Percentiles rank a stretch among this genome's conserved stretches.
These are phyloP conservation scores for Calephelis nemesis DNA, from an alignment of 1,140 invertebrate species.

Conservation along the genomic window DNA sequence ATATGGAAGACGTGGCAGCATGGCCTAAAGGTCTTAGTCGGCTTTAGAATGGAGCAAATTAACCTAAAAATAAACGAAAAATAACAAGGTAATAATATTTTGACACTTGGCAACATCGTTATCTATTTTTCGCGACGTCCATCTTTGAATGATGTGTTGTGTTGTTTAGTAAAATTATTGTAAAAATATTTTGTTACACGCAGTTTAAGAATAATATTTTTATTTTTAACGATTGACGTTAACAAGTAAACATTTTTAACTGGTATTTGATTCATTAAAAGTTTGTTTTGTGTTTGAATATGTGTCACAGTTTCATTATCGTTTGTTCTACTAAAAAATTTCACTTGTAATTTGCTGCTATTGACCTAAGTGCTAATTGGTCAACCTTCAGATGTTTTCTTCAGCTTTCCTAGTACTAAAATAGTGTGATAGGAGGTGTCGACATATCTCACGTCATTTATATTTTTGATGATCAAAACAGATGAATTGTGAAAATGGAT, in stretches of 20 bases:
- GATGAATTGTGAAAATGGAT: conserved; percentile 76
- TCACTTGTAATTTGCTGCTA: conserved; percentile 70
- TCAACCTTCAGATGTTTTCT: conserved; percentile 66
- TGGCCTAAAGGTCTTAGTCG: too few species aligned
- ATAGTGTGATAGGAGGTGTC: conserved; percentile 33
- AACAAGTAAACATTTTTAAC: conserved; percentile 22
- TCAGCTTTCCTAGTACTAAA: conserved; percentile 41
- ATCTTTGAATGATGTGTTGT: conserved; percentile 77
- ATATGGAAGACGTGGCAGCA: too few species aligned
- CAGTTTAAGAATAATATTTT: conserved; percentile 34
- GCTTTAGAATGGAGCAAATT: too few species aligned
- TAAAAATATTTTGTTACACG: conserved; percentile 52
- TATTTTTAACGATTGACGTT: conserved; percentile 30
- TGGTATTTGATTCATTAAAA: conserved; percentile 24
- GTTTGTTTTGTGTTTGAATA: conserved; percentile 48
- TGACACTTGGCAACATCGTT: conserved; percentile 54
- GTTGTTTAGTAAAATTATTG: conserved; percentile 62
- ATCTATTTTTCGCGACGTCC: conserved; percentile 70
- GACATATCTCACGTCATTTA: conserved; percentile 32
- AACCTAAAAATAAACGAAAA: too few species aligned
- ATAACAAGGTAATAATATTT: too few species aligned
- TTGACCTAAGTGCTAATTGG: conserved; percentile 75
- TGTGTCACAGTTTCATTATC: conserved; percentile 73
- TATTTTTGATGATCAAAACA: conserved; percentile 58
- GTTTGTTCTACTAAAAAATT: conserved; percentile 71